phyloP scores from a whole-genome alignment of 1,140 invertebrate genomes.

The Linepithema humile region DNA sequence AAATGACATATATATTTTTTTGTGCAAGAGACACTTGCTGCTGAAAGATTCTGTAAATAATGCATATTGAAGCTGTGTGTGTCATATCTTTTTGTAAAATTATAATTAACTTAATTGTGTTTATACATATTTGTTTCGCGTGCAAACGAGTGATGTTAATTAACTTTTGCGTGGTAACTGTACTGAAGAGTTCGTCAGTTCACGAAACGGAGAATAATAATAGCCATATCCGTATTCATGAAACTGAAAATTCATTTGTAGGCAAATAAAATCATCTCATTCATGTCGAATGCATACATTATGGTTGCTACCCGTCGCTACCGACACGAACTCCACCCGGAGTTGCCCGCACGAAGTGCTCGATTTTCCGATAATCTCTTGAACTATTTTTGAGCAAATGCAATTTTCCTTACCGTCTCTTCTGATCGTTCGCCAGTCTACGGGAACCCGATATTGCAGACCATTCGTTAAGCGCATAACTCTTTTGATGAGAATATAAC shows the following conservation, averaged over 20 bases:
- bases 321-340: not conserved
- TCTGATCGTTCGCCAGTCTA: conserved; percentile 19
- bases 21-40: too few species aligned
- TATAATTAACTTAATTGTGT: not conserved
- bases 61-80: not conserved
- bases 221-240: not conserved
- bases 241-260: conserved; percentile 21
- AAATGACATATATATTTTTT: not conserved
- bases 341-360: not conserved
- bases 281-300: conserved; percentile 42
- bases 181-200: not conserved
- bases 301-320: conserved; percentile 24
- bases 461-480: conserved; percentile 47
- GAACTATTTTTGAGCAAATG: conserved; percentile 54
- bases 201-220: not conserved
- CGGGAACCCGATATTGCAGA: conserved; percentile 10
- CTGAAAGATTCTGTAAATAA: not conserved
- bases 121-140: not conserved
- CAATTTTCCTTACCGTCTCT: conserved; percentile 47
- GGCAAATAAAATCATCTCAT: conserved; percentile 33
- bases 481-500: conserved; percentile 47
- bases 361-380: conserved; percentile 48
- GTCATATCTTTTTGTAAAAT: not conserved
- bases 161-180: not conserved
- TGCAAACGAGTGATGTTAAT: not conserved